Percentiles rank a stretch among this genome's conserved stretches.
These are phyloP conservation scores for Bimastos eiseni DNA, from an alignment of 2,888 invertebrate species.

Conservation along the genomic window DNA sequence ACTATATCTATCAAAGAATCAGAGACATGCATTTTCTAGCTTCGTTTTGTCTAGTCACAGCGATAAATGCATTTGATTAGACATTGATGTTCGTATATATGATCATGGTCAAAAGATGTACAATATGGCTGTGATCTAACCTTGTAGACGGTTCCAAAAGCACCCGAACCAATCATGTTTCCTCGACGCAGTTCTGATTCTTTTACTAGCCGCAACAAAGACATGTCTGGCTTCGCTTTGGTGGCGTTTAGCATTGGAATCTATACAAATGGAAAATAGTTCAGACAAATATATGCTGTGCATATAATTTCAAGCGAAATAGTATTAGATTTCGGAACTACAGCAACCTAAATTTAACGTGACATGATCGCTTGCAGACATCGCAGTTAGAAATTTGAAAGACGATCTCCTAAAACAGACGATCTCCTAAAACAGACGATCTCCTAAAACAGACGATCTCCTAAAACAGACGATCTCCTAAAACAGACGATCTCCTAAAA, in stretches of 20 bases:
- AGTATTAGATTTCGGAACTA: not conserved
- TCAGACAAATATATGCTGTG: not conserved
- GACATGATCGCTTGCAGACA: too few relatives aligned
- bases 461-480: too few relatives aligned
- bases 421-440: too few relatives aligned
- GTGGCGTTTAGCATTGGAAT: conserved; percentile 73
- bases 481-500: too few relatives aligned
- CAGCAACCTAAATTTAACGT: not conserved
- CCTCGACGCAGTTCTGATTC: conserved; percentile 89
- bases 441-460: too few relatives aligned
- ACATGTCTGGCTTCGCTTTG: conserved; percentile 88
- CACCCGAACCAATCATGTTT: conserved; percentile 87
- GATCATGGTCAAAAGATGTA: not conserved
- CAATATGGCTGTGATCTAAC: conserved; percentile 45
- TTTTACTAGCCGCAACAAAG: conserved; percentile 87
- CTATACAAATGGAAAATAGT: not conserved
- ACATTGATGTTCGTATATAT: too few relatives aligned
- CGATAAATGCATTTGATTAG: too few relatives aligned
- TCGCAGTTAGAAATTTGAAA: too few relatives aligned
- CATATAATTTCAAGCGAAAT: too few relatives aligned
- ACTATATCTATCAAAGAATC: not conserved
- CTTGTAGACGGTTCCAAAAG: conserved; percentile 94
- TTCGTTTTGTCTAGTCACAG: too few relatives aligned
- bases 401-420: too few relatives aligned
- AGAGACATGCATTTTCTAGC: too few relatives aligned